Conservation (phyloP, 2,797 vertebrate species). For the Australoheros facetus region DNA sequence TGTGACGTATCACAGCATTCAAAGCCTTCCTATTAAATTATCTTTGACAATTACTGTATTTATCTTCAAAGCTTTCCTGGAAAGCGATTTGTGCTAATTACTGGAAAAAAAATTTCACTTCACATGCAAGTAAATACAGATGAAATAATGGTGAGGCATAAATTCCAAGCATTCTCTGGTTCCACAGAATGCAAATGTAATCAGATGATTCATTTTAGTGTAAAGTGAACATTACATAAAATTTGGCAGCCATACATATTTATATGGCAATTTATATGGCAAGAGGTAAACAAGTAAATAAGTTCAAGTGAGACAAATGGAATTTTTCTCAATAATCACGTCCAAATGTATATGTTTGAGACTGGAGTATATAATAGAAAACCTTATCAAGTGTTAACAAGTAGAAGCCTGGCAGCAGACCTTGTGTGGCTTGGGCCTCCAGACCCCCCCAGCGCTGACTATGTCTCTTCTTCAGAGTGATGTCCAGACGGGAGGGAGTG, state of each 20-base stretch:
- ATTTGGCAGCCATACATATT: neutral
- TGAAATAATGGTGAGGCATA: no score
- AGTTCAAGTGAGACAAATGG: neutral
- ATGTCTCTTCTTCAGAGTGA: slow-evolving; percentile 94
- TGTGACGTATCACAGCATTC: no score
- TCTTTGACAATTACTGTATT: no score
- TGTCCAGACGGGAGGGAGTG: slow-evolving; percentile 90
- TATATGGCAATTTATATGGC: neutral
- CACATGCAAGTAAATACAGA: no score
- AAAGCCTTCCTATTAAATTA: no score
- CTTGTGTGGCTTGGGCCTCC: slow-evolving; percentile 95
- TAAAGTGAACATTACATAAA: neutral
- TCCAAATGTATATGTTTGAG: neutral
- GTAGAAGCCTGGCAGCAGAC: slow-evolving; percentile 90
- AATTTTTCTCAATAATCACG: neutral
- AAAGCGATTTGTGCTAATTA: no score
- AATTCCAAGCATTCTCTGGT: no score
- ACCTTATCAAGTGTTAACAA: slow-evolving; percentile 3
- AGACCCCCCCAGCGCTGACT: slow-evolving; percentile 97
- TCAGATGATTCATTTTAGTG: neutral
- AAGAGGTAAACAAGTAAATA: neutral
- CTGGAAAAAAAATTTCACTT: no score
- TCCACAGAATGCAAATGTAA: no score
- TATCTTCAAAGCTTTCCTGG: no score
- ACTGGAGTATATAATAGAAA: neutral